Evolutionary conservation across 2,888 invertebrate species (phyloP).

Genomic region (Fragum fragum): DNA sequence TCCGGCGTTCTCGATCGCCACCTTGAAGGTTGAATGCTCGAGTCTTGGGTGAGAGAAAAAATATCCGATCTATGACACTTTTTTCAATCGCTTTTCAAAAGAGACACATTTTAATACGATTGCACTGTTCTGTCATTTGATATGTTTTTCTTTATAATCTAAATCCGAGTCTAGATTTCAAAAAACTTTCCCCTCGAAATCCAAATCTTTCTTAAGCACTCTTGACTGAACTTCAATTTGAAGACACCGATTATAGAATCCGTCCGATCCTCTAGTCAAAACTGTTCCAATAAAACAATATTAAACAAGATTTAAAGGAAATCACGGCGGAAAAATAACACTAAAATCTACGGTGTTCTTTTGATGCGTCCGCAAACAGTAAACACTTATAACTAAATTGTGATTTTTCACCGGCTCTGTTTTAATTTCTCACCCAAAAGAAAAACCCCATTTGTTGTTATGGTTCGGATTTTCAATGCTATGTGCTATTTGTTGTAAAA

Average conservation of each 20-base stretch:
- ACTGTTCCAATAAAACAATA: not conserved
- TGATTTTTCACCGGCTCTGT: conserved; percentile 18
- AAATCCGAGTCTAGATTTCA: no score
- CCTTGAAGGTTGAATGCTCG: conserved; percentile 40
- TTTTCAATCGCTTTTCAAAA: no score
- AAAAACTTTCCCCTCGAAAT: no score
- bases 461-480: conserved; percentile 25
- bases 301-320: not conserved
- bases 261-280: not conserved
- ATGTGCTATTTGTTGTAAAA: conserved; percentile 26
- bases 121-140: no score
- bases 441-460: conserved; percentile 21
- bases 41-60: conserved; percentile 13
- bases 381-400: conserved; percentile 11
- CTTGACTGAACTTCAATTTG: no score
- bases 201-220: no score
- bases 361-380: not conserved
- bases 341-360: conserved; percentile 4
- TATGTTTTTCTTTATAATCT: no score
- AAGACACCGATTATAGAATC: not conserved
- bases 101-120: no score
- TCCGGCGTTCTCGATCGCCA: conserved; percentile 61
- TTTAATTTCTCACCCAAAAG: conserved; percentile 9
- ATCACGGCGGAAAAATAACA: conserved; percentile 4
- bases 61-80: not conserved